phyloP scores from a whole-genome alignment of 2,888 invertebrate genomes.

The Achlya flavicornis region DNA sequence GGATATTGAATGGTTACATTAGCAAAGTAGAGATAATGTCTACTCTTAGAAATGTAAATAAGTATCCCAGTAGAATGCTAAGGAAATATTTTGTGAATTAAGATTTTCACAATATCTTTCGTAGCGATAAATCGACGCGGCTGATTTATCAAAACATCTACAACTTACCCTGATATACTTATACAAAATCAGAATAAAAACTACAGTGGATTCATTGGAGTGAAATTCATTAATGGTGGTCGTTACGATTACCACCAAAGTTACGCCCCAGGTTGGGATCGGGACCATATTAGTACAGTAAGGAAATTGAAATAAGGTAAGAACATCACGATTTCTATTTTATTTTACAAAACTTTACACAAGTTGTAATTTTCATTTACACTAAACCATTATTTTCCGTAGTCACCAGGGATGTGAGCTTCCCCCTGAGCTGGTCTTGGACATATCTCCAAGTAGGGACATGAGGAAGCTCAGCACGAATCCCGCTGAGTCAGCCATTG shows the following conservation, averaged over 20 bases:
- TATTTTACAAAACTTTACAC: neutral
- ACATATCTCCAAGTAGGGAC: conserved; percentile 73
- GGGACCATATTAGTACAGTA: neutral
- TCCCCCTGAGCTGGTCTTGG: conserved; percentile 66
- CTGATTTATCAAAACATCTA: no score
- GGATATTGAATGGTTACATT: neutral
- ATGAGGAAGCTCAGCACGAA: conserved; percentile 67
- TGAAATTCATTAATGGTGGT: no score
- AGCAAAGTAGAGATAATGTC: neutral
- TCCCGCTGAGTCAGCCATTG: conserved; percentile 67
- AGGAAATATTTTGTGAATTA: no score
- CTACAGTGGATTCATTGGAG: neutral
- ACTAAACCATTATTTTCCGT: neutral
- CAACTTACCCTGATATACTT: no score
- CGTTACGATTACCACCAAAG: no score
- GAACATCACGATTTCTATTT: neutral
- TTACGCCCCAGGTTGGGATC: no score
- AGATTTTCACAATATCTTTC: no score
- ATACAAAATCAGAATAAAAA: neutral
- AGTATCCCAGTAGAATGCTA: no score
- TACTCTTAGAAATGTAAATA: no score
- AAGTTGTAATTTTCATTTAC: no score
- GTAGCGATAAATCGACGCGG: no score
- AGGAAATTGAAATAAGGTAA: neutral
- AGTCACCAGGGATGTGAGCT: conserved; percentile 50